Evolutionary conservation across 1,140 invertebrate genomes (phyloP).

Genomic region (Lordiphosa stackelbergi): DNA sequence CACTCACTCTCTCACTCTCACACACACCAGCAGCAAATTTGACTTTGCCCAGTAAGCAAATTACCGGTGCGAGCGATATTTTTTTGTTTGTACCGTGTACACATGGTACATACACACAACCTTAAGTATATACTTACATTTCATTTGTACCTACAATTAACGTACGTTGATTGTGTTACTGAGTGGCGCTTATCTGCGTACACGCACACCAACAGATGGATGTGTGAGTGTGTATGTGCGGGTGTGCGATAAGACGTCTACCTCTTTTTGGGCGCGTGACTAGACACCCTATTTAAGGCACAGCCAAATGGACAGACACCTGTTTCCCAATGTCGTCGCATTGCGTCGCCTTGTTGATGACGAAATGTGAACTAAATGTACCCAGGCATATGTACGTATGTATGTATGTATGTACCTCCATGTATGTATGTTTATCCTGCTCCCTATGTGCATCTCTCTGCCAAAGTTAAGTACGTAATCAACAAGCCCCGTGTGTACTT

Average conservation of each 20-base stretch:
- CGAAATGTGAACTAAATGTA: too few relatives aligned
- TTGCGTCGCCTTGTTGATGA: not conserved
- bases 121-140: constrained; percentile 19
- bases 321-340: constrained; percentile 1
- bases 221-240: too few relatives aligned
- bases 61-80: not conserved
- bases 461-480: constrained; percentile 11
- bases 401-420: too few relatives aligned
- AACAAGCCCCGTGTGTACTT: constrained; percentile 3
- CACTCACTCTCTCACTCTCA: too few relatives aligned
- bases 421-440: too few relatives aligned
- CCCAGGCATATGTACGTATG: too few relatives aligned
- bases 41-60: too few relatives aligned
- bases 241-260: constrained; percentile 41
- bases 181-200: constrained; percentile 43
- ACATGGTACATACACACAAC: not conserved
- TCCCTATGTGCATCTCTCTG: too few relatives aligned
- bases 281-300: constrained; percentile 16
- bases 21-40: too few relatives aligned
- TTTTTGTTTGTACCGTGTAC: not conserved
- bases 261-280: constrained; percentile 50
- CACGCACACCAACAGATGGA: constrained; percentile 15
- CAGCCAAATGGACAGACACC: constrained; percentile 5
- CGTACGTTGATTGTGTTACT: constrained; percentile 44
- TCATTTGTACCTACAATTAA: constrained; percentile 52